These are phyloP conservation scores for Ceriagrion tenellum DNA, from an alignment of 2,888 invertebrate species.

Conservation along the genomic window DNA sequence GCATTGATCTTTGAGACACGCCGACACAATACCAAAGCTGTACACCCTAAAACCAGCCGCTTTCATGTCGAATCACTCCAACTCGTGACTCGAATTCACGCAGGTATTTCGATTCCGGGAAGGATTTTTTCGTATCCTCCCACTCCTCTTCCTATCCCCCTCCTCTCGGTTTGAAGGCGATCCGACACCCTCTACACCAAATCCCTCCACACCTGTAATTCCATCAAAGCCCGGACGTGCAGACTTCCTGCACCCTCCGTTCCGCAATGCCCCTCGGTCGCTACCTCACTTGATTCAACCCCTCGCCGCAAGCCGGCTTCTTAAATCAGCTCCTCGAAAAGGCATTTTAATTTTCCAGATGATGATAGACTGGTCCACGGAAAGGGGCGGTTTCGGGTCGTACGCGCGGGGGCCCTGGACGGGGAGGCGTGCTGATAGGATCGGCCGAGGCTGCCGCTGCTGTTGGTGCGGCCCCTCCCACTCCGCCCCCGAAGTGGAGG, in stretches of 20 bases:
- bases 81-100: background rate
- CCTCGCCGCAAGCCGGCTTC: background rate
- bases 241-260: slow-evolving; percentile 47
- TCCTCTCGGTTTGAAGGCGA: background rate
- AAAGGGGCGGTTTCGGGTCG: slow-evolving; percentile 7
- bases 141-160: background rate
- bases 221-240: slow-evolving; percentile 1
- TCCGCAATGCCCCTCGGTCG: slow-evolving; percentile 20
- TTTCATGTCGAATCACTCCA: background rate
- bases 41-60: background rate
- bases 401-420: background rate
- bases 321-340: slow-evolving; percentile 65
- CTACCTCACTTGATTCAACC: slow-evolving; percentile 45
- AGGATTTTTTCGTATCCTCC: background rate
- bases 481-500: background rate
- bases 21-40: background rate
- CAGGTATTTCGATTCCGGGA: slow-evolving; percentile 27
- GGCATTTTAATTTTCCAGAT: slow-evolving; percentile 63
- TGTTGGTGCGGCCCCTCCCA: background rate
- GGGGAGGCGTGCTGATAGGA: slow-evolving; percentile 20
- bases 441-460: background rate
- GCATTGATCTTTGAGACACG: background rate
- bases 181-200: too few relatives aligned
- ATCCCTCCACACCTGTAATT: slow-evolving; percentile 49
- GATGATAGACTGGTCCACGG: slow-evolving; percentile 49